phyloP scores from a whole-genome alignment of 2,797 vertebrate genomes.

The Phrynocephalus forsythii region DNA sequence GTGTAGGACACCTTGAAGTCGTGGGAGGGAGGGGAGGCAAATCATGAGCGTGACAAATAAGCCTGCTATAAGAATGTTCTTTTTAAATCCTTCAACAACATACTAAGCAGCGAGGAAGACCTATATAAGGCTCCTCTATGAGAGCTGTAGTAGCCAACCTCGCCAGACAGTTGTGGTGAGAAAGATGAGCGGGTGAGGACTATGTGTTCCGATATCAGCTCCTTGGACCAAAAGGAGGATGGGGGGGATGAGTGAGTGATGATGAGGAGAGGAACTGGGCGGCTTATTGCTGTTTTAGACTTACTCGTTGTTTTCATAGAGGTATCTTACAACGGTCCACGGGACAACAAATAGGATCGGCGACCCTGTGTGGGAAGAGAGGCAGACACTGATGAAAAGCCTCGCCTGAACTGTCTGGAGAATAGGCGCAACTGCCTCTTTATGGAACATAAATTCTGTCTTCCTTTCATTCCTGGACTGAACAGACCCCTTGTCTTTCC shows the following conservation, averaged over 20 bases:
- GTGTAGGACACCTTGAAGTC: not conserved
- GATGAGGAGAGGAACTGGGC: no score
- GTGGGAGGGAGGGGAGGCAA: no score
- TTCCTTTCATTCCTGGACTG: not conserved
- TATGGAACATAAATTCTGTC: not conserved
- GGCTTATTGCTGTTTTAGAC: constrained; percentile 64
- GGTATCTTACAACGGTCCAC: constrained; percentile 88
- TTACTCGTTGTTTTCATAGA: constrained; percentile 91
- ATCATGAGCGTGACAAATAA: no score
- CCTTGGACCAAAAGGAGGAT: not conserved
- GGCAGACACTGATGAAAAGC: not conserved
- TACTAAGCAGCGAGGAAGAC: no score
- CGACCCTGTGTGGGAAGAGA: constrained; percentile 78
- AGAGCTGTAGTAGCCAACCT: no score
- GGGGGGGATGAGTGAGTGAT: no score
- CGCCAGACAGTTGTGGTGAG: no score
- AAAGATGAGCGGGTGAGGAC: no score
- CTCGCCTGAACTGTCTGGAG: not conserved
- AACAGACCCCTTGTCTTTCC: not conserved
- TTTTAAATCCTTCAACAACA: no score
- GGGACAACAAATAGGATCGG: constrained; percentile 90
- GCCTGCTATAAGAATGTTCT: no score
- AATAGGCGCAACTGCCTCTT: not conserved
- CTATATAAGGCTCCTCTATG: no score
- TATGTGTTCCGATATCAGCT: no score